Conservation (phyloP, 2,113 vertebrate species). For the Pteruthius melanotis region DNA sequence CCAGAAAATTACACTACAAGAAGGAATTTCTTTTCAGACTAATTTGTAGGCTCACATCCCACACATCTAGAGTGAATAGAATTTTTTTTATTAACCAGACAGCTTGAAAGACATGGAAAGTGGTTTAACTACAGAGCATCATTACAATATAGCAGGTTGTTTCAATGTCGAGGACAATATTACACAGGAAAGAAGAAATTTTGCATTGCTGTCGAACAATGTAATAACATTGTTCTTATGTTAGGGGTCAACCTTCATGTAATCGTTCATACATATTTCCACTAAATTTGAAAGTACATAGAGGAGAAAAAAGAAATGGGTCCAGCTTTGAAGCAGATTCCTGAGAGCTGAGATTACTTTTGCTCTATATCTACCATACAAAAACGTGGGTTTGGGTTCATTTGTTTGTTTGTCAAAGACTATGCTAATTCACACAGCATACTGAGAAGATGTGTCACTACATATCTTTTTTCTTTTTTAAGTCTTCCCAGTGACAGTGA, state of each 20-base stretch:
- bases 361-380: neutral
- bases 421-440: neutral
- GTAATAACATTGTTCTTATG: neutral
- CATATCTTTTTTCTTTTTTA: neutral
- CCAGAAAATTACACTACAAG: neutral
- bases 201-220: neutral
- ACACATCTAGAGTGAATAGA: neutral
- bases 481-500: neutral
- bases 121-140: neutral
- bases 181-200: neutral
- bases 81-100: neutral
- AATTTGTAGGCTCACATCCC: neutral
- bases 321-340: neutral
- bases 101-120: neutral
- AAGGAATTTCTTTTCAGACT: neutral
- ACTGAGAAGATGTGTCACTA: neutral
- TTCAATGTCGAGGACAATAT: neutral
- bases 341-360: neutral
- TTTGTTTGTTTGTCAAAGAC: neutral
- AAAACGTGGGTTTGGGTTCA: neutral
- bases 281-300: neutral
- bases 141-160: neutral
- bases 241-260: neutral
- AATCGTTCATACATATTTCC: neutral
- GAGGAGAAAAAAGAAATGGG: neutral